Base-by-base conservation (phyloP, 2,888 invertebrate species). In the Himalopsyche anomala region DNA sequence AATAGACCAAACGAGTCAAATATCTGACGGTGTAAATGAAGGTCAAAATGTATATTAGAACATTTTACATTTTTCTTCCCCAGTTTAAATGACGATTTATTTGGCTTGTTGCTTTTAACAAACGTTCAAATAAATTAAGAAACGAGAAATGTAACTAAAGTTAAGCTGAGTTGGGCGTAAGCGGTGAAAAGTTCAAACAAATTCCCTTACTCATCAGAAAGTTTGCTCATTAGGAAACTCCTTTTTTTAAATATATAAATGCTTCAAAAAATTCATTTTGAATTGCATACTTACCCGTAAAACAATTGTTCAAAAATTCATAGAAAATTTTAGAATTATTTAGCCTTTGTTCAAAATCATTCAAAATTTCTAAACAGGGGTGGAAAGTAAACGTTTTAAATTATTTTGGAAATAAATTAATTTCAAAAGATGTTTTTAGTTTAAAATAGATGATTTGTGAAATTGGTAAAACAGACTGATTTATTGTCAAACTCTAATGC, bases 171-270 rank as follows among this genome's bases (percentile, higher is more conserved):
- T 19, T 62, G 19, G 28, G 19, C 28, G 8, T 56, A 56, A 56
- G n/a, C 56, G 56, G 56, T 85, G 69, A 36, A 56, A 85, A 81
- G 81, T 79, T 82, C 79, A 85, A 85, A 85, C 85, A 85, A 82
- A 85, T 82, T 82, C 85, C 85, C 82, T 85, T 85, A 85, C 82
- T 85, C 85, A 85, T 85, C 85, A 69, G 51, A 74, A 85, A 85
- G 85, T 85, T 85, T 85, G 82, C 85, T 85, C 85, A 85, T 85
- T 85, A 85, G 85, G 85, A 82, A 85, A 74, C 62, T 62, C 82
- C 54, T 82, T 82, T 85, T 82, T 85, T 85, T 12, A 6, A 82
- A 82, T 82, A n/a, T 62, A 62, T 56, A 17, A 56, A n/a, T 62
- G 62, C 19, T 62, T 62, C n/a, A 19, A 62, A 62, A 62, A 62